Evolutionary conservation across 30 jellyfish, hydroid and myxozoan species (phyloP).

Genomic region (Mastigias papua): DNA sequence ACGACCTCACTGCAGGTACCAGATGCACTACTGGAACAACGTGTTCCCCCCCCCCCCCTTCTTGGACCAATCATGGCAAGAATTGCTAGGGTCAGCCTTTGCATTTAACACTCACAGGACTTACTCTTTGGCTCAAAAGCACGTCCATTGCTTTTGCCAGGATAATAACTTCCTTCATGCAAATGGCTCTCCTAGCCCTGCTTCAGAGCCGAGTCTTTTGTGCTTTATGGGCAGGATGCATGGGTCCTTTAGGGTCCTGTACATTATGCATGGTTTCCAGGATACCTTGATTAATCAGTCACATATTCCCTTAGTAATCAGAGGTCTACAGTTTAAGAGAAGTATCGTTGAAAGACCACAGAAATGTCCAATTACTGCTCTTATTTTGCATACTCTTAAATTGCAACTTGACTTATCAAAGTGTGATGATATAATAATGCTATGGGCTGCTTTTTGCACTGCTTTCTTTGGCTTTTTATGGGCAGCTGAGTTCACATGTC

Average conservation of each 20-base stretch:
- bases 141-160: not conserved
- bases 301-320: not conserved
- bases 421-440: not conserved
- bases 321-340: not conserved
- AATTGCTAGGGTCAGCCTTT: not conserved
- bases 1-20: not conserved
- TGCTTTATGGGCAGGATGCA: no score
- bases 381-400: no score
- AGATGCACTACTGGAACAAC: not conserved
- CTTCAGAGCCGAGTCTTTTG: not conserved
- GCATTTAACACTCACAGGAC: no score
- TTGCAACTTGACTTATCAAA: not conserved
- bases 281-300: not conserved
- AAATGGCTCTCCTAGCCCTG: not conserved
- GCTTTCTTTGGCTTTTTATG: slow-evolving; percentile 1
- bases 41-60: not conserved
- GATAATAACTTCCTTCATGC: not conserved
- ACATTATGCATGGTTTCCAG: not conserved
- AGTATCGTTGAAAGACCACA: not conserved
- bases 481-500: not conserved
- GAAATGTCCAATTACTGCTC: not conserved
- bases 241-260: not conserved
- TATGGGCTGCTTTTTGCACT: slow-evolving; percentile 17
- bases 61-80: not conserved
- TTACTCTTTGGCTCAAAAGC: no score